These are phyloP conservation scores for Tokudaia tokunoshimensis DNA, from an alignment of 2,797 vertebrate species.

Conservation along the genomic window DNA sequence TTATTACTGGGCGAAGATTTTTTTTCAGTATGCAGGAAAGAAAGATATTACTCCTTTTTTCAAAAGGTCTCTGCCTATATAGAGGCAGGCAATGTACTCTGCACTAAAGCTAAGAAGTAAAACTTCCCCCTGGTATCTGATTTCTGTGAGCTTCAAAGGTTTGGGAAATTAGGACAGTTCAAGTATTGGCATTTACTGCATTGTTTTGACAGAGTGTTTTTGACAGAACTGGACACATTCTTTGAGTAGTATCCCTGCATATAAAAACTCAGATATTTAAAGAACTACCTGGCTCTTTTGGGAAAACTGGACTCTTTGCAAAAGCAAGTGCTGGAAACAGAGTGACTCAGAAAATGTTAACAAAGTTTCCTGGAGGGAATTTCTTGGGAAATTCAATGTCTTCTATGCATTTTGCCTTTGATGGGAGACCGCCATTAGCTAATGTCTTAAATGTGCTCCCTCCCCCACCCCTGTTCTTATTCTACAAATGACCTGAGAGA, in stretches of 20 bases:
- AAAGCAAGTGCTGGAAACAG: background rate
- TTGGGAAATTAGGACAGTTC: background rate
- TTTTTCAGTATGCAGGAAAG: background rate
- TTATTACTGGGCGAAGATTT: background rate
- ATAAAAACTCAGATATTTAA: slow-evolving; percentile 33
- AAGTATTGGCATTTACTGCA: background rate
- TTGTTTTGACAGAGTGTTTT: slow-evolving; percentile 18
- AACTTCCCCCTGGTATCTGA: background rate
- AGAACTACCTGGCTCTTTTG: slow-evolving; percentile 17
- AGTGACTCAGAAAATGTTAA: slow-evolving; percentile 40
- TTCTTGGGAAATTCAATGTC: background rate
- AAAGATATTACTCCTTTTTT: background rate
- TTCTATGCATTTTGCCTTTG: slow-evolving; percentile 30
- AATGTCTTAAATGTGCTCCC: background rate
- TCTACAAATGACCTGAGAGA: background rate
- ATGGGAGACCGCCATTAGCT: background rate
- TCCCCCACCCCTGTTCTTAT: rapidly evolving
- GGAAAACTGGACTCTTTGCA: background rate
- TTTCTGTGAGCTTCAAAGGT: slow-evolving; percentile 22
- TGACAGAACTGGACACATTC: background rate
- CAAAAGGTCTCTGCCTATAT: background rate
- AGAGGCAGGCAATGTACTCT: background rate
- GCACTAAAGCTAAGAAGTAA: background rate
- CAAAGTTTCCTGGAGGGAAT: slow-evolving; percentile 36
- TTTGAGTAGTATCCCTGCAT: background rate